A percentile compares a stretch with the other conserved stretches of the same genome.
Conservation (phyloP, 2,888 invertebrate species). For the Belgica antarctica region DNA sequence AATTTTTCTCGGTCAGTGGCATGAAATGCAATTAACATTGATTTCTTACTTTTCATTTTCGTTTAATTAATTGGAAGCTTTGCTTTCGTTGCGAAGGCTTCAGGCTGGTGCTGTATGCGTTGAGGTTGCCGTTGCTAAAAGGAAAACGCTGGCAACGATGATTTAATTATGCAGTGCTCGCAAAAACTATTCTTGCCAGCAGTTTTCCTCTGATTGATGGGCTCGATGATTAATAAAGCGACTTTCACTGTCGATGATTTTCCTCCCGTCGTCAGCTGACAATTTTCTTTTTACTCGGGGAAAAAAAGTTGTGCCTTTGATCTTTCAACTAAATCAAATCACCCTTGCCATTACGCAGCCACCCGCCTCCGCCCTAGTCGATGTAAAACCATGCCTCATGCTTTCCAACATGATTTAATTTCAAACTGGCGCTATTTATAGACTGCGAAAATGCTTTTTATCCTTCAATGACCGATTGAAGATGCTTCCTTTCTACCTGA, state of each 20-base stretch:
- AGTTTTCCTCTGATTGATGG: background rate
- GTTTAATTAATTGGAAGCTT: constrained; percentile 34
- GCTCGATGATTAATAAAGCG: background rate
- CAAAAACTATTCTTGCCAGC: no score
- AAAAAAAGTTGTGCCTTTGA: background rate
- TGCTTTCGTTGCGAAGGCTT: background rate
- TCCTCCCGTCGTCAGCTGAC: constrained; percentile 6
- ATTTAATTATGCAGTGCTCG: background rate
- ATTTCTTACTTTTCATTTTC: constrained; percentile 36
- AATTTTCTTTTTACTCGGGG: background rate
- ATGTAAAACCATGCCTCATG: background rate
- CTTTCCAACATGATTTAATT: background rate
- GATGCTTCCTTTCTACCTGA: background rate
- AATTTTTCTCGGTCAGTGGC: constrained; percentile 25
- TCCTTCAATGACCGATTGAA: background rate
- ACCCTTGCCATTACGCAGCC: background rate
- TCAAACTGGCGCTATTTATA: background rate
- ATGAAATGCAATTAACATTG: constrained; percentile 43
- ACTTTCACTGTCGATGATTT: background rate
- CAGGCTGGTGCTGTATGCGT: constrained; percentile 14
- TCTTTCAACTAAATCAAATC: constrained; percentile 11
- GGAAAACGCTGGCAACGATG: no score
- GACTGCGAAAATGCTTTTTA: background rate
- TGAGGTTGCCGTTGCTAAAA: background rate
- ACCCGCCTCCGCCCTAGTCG: background rate